Base-by-base conservation (phyloP, 2,888 invertebrate species). In the Macrophya alboannulata region DNA sequence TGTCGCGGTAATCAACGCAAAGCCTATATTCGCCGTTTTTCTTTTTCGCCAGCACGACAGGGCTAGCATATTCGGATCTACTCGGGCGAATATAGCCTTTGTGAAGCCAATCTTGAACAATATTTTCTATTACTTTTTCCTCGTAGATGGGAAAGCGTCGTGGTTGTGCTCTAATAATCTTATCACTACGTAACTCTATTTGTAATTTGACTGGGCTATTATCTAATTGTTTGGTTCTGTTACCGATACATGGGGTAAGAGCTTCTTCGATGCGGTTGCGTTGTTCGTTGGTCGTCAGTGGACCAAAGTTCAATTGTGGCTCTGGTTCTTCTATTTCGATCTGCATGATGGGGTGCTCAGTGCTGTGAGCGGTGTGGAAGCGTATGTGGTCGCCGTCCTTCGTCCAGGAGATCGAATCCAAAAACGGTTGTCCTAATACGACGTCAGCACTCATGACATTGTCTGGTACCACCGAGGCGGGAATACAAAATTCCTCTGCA, bases 1-100 rank as follows among this genome's bases (percentile, higher is more conserved):
- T 45, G 12, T 90, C 15, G 4, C 91, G 83, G 21, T 85, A 92
- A 59, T 90, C 89, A 0, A 91, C 84, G 51, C 88, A 87, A 68
- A 90, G 77, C 31, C 88, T 74, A 25, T 86, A 62, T 51, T 77
- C 65, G 5, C 86, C 88, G 10, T 85, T 85, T 55, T 86, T 86
- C 77, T 89, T 89, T 51, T 77, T 85, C 8, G 89, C 88, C 3
- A 89, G 45, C n/a, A 88, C 87, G 4, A 79, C 43, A 0, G 79
- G 79, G 59, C 79, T 79, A 17, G 79, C 51, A 55, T 79, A 59
- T 59, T 51, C 55, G 8, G 79, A 59, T 25, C 15, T 8, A 40
- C 77, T 77, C 3, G 77, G 77, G 8, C 51, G 31, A 15, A 77
- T 77, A 25, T 25, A 40, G 15, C 77, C 77, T 48, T 77, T 40